Evolutionary conservation across 2,888 invertebrate species (phyloP).

Genomic region (Cantharis nigra): DNA sequence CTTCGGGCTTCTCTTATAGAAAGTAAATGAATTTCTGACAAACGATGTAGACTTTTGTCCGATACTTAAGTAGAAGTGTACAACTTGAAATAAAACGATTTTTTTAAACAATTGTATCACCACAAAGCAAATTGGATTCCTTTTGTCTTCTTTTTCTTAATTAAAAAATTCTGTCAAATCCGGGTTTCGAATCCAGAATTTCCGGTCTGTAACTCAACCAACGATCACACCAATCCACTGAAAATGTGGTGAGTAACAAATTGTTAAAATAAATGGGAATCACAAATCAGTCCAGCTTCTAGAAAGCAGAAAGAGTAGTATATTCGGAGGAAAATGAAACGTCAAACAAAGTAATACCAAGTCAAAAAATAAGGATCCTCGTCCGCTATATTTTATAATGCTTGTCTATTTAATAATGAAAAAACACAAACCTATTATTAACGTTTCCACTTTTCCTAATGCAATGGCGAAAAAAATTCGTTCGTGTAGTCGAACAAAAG

Average conservation of each 20-base stretch:
- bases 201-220: too few species aligned
- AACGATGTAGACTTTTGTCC: background rate
- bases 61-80: background rate
- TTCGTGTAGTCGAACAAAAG: background rate
- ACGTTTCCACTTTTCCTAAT: background rate
- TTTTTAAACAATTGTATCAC: background rate
- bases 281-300: slow-evolving; percentile 8
- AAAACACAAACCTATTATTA: background rate
- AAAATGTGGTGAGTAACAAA: background rate
- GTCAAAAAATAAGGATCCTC: background rate
- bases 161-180: too few species aligned
- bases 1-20: background rate
- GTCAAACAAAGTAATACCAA: slow-evolving; percentile 12
- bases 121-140: background rate
- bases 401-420: background rate
- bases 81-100: background rate
- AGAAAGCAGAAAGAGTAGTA: background rate
- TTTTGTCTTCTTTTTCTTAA: too few species aligned
- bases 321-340: slow-evolving; percentile 15
- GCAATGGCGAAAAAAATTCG: background rate
- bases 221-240: too few species aligned
- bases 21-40: background rate
- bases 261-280: background rate
- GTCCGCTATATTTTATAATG: background rate
- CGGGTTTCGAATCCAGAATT: too few species aligned